Evolutionary conservation across 1,140 invertebrate genomes (phyloP).

Genomic region (Sitophilus oryzae): DNA sequence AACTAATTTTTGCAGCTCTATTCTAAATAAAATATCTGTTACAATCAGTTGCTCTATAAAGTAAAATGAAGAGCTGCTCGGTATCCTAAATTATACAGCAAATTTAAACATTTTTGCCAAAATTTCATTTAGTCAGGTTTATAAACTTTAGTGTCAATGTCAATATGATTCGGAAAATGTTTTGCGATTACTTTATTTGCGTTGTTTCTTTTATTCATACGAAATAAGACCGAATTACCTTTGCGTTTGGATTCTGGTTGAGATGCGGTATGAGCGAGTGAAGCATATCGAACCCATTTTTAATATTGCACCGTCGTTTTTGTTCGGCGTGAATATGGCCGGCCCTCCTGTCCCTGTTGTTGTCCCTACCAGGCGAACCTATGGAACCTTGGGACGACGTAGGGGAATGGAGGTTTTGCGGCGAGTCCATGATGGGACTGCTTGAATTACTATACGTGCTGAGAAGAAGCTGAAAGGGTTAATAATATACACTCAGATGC

Average conservation of each 20-base stretch:
- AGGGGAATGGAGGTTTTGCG: conserved; percentile 37
- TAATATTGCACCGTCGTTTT: conserved; percentile 94
- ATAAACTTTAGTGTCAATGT: too few species aligned
- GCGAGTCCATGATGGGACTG: conserved; percentile 35
- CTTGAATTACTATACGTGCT: conserved; percentile 35
- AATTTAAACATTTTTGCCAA: too few species aligned
- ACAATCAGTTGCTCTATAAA: too few species aligned
- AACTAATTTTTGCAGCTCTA: too few species aligned
- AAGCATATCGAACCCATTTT: conserved; percentile 93
- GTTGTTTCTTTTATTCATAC: too few species aligned
- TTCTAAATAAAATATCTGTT: too few species aligned
- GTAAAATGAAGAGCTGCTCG: too few species aligned
- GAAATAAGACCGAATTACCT: conserved; percentile 52
- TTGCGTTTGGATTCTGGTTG: conserved; percentile 83
- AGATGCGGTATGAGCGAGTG: conserved; percentile 90
- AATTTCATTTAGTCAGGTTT: too few species aligned
- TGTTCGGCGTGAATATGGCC: conserved; percentile 97
- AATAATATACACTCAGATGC: conserved; percentile 23
- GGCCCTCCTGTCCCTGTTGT: conserved; percentile 60
- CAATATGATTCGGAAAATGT: too few species aligned
- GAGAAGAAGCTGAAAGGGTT: conserved; percentile 33
- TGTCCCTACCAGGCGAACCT: conserved; percentile 41
- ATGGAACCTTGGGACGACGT: conserved; percentile 46
- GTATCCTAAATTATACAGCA: too few species aligned
- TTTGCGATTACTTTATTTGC: too few species aligned